These are phyloP conservation scores for Rhineura floridana DNA, from an alignment of 2,113 vertebrate species.

Conservation along the genomic window DNA sequence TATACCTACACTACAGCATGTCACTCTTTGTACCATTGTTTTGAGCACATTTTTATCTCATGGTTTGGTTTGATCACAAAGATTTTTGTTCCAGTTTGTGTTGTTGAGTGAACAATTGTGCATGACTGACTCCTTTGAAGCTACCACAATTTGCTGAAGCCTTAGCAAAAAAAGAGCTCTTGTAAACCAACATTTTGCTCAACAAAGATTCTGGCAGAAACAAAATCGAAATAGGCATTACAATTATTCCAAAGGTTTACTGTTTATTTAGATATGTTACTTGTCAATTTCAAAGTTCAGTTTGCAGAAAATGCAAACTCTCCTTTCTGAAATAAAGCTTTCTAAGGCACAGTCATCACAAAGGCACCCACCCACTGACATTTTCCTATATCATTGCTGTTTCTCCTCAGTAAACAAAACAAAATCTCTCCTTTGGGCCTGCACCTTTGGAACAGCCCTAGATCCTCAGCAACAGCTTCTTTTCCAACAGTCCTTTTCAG, in stretches of 20 bases:
- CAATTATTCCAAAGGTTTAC: not conserved
- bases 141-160: conserved; percentile 18
- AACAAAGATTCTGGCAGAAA: not conserved
- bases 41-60: not conserved
- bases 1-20: not conserved
- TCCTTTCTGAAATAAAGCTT: too few species aligned
- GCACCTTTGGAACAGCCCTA: not conserved
- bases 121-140: not conserved
- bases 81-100: conserved; percentile 1
- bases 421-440: not conserved
- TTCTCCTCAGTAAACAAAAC: conserved; percentile 18
- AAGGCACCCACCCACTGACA: not conserved
- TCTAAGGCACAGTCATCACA: not conserved
- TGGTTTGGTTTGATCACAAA: not conserved
- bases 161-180: not conserved
- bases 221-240: not conserved
- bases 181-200: not conserved
- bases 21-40: not conserved
- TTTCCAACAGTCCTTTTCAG: not conserved
- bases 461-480: not conserved
- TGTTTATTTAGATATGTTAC: not conserved
- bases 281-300: not conserved
- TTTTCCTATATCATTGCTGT: not conserved
- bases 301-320: not conserved
- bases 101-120: conserved; percentile 11